Percentiles rank a stretch among this genome's conserved stretches.
phyloP scores from a whole-genome alignment of 2,888 invertebrate species.

The Chaetoderma sp. region DNA sequence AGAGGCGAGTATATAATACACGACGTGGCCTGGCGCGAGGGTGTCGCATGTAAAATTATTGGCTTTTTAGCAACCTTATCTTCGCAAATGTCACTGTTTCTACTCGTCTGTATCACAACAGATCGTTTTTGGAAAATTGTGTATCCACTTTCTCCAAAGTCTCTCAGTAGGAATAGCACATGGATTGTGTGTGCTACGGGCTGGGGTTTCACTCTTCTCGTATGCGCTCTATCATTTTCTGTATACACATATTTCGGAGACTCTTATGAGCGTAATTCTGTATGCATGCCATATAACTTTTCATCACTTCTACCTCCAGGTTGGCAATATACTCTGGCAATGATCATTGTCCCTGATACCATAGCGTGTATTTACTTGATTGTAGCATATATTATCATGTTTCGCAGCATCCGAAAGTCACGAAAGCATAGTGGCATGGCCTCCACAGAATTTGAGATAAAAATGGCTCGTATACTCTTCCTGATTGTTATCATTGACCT shows the following conservation, averaged over 20 bases:
- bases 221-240: neutral
- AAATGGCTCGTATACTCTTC: neutral
- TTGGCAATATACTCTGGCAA: neutral
- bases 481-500: neutral
- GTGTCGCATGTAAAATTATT: slow-evolving; percentile 73
- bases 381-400: neutral
- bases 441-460: neutral
- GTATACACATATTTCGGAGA: neutral
- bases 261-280: neutral
- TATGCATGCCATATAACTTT: slow-evolving; percentile 3
- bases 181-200: no score
- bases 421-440: neutral
- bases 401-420: neutral
- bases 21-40: slow-evolving; percentile 75
- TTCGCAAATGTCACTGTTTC: slow-evolving; percentile 44
- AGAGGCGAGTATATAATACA: slow-evolving; percentile 74
- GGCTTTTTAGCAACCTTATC: slow-evolving; percentile 70
- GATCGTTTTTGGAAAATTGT: slow-evolving; percentile 45
- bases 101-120: slow-evolving; percentile 39
- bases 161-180: neutral
- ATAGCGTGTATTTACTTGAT: neutral
- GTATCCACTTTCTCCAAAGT: slow-evolving; percentile 31
- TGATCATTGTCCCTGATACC: neutral
- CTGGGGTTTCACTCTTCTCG: neutral
- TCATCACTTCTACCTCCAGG: neutral